phyloP scores from a whole-genome alignment of 1,140 invertebrate species.

The Tribolium madens region DNA sequence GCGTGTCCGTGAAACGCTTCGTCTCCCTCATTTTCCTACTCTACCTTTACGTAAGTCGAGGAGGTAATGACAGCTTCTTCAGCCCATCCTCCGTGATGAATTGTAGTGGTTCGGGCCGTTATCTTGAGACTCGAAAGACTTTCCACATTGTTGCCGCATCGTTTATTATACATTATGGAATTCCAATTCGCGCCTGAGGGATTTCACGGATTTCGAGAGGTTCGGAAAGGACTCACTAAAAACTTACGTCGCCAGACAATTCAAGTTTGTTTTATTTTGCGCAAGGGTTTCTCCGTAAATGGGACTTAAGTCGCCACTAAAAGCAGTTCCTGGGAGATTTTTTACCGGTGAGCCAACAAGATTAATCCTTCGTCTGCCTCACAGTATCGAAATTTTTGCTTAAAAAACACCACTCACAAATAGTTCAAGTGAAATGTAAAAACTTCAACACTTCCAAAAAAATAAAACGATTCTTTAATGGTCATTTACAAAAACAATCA shows the following conservation, averaged over 20 bases:
- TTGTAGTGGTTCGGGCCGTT: constrained; percentile 25
- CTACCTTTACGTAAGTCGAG: constrained; percentile 16
- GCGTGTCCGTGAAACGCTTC: constrained; percentile 25
- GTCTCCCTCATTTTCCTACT: constrained; percentile 16
- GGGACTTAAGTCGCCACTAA: constrained; percentile 31
- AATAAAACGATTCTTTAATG: neutral
- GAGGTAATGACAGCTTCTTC: constrained; percentile 26
- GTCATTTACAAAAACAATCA: neutral
- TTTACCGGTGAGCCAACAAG: neutral
- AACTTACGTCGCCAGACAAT: constrained; percentile 29
- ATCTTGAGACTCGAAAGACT: constrained; percentile 34
- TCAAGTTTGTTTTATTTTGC: constrained; percentile 32
- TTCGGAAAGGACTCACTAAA: constrained; percentile 28
- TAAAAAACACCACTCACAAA: too few species aligned
- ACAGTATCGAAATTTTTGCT: neutral
- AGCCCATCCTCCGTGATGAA: constrained; percentile 28
- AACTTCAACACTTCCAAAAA: neutral
- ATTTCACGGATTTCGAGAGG: constrained; percentile 36
- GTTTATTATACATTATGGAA: constrained; percentile 46
- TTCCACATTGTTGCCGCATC: constrained; percentile 40
- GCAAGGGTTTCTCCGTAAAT: constrained; percentile 11
- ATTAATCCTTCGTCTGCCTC: neutral
- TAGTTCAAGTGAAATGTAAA: too few species aligned
- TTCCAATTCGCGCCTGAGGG: constrained; percentile 35
- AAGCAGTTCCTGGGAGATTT: constrained; percentile 20